These are phyloP conservation scores for Menidia beryllina DNA, from an alignment of 2,113 vertebrate genomes.

Conservation along the genomic window DNA sequence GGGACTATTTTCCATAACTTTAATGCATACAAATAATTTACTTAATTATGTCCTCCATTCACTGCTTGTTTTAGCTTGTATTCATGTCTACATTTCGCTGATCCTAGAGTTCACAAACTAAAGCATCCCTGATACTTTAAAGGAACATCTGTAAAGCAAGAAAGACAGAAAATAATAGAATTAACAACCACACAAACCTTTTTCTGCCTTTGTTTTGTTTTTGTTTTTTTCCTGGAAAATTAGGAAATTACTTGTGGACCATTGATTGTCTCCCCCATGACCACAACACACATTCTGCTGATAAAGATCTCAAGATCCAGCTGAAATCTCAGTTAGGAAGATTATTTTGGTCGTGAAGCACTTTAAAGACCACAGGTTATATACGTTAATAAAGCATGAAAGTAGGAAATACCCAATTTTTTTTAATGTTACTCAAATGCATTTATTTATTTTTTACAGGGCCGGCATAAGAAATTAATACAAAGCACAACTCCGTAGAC, in stretches of 20 bases:
- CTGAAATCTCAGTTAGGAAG: background rate
- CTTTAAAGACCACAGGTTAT: background rate
- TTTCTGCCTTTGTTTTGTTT: background rate
- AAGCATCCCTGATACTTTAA: too few species aligned
- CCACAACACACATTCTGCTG: background rate
- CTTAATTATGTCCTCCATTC: too few species aligned
- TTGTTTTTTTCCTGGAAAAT: background rate
- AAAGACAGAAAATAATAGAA: too few species aligned
- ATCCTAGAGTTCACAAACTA: too few species aligned
- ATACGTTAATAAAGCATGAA: background rate
- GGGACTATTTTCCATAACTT: too few species aligned
- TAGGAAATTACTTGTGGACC: background rate
- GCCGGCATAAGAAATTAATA: conserved; percentile 80
- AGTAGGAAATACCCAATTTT: background rate
- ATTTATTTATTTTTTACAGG: conserved; percentile 60
- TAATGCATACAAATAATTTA: too few species aligned
- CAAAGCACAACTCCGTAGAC: conserved; percentile 76
- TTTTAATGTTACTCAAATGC: conserved; percentile 58
- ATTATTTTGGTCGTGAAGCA: background rate
- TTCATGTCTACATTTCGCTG: too few species aligned
- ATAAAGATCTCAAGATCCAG: conserved; percentile 3
- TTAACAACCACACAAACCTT: background rate
- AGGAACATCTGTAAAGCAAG: too few species aligned
- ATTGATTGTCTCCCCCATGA: background rate
- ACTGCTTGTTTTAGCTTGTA: too few species aligned